Base-by-base conservation (phyloP, 2,113 vertebrate genomes). In the Myotis lucifugus region DNA sequence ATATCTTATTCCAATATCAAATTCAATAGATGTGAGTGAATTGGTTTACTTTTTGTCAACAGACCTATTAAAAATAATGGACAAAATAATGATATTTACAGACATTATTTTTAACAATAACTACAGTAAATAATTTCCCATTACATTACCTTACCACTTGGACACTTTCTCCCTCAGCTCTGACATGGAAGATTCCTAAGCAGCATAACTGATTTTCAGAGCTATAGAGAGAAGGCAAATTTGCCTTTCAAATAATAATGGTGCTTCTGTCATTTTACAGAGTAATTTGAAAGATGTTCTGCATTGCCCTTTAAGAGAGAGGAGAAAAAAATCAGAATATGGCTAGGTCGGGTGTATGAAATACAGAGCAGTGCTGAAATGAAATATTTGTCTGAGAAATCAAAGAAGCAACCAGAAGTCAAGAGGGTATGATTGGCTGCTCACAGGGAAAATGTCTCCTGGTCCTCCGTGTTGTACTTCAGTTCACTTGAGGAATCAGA, bases 401-500 rank as follows among this genome's bases (percentile, higher is more conserved):
- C 67, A 85, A 52, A 61, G 78, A 90, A 90, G 52, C 37, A 66
- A 56, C 48, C 40, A 4, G 15, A 95, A 61, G 48, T 87, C 77
- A 95, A 92, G 10, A 91, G 1, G n/a, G 10, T 66, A 10, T 46
- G 87, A 93, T 81, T 95, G 94, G 54, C 69, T 90, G 37, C 88
- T 96, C 93, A 90, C 91, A 91, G 91, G 88, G 87, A 93, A 93
- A 88, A 92, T 88, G 66, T 96, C 95, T 97, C 84, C 66, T 56
- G 23, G 85, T 48, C 81, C 83, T 72, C 9, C 0, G 34, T 18
- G 91, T 88, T 95, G 74, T 91, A 88, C 89, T 92, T 96, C 89
- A 89, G 42, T 96, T 93, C 89, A 93, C 89, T 56, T 40, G 87
- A 84, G 34, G 89, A 95, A 90, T 94, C 70, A 79, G 70, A 96